Conservation (phyloP, 53 echinoderm and acorn worm genomes). For the Echinarachnius parma region DNA sequence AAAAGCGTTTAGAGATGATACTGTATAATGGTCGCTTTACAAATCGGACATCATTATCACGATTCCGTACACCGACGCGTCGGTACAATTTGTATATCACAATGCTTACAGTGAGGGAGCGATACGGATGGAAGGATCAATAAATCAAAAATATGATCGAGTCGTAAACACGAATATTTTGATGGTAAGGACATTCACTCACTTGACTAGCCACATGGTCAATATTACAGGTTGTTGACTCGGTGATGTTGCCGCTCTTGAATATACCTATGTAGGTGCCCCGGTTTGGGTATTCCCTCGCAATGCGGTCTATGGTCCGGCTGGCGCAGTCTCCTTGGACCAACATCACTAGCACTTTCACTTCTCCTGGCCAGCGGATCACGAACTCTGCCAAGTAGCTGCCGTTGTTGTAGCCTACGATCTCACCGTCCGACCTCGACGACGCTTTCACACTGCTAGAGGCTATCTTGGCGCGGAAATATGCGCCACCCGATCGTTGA, state of each 20-base stretch:
- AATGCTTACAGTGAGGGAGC: too few species aligned
- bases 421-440: conserved; percentile 30
- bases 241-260: neutral
- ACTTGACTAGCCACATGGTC: conserved; percentile 14
- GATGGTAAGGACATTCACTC: too few species aligned
- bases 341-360: conserved; percentile 12
- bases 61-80: too few species aligned
- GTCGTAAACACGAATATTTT: neutral
- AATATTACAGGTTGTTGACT: neutral
- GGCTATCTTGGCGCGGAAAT: conserved; percentile 16
- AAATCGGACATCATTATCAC: too few species aligned
- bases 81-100: too few species aligned
- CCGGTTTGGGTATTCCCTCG: neutral
- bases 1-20: too few species aligned
- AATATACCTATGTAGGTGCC: conserved; percentile 21
- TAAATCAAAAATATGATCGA: too few species aligned
- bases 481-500: conserved; percentile 3
- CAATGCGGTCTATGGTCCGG: neutral
- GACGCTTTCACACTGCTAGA: conserved; percentile 15
- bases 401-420: conserved; percentile 26
- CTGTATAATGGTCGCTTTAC: too few species aligned
- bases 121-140: too few species aligned
- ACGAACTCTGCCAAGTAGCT: conserved; percentile 21
- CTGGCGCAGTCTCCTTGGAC: neutral
- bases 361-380: conserved; percentile 23